Evolutionary conservation across 2,113 vertebrate genomes (phyloP), one percentile per base, ranked within the genome.

Genomic region (Electrona antarctica): DNA sequence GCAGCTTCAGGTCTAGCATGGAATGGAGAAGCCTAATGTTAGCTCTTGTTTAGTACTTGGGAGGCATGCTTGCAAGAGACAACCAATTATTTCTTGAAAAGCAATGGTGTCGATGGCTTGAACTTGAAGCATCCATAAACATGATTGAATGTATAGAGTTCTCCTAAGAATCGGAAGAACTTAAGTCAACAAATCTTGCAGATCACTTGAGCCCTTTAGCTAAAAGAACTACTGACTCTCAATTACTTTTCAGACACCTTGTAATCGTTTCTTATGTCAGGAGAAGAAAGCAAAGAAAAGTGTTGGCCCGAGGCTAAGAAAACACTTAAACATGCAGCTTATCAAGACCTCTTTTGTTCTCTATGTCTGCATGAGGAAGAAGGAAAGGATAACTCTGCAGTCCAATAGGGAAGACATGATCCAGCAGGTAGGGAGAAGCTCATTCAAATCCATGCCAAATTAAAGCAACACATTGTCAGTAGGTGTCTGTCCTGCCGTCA

Each of bases 341-440:
- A 63, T 47, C 8, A 66, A 45, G 51, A 48, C 54, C 28, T 58
- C 54, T 14, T 58, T 4, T 11, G 65, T 45, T 47, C 21, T 48
- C 52, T 15, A 10, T 8, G 15, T 46, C 56, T 68, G 11, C 10
- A 13, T 66, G 13, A 7, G 49, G 63, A 9, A 59, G 8, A 6
- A 29, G 48, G 47, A 41, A 50, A 7, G 47, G 33, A 7, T n/a
- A 7, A 10, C 9, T 14, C 14, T 9, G 15, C 15, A 9, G 45
- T 48, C 3, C 11, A 14, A 49, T 13, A 54, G 55, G 56, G 21
- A 8, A 69, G 15, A 50, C 45, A 59, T 33, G 47, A 28, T 55
- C 54, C 66, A 60, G 50, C 71, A 57, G 73, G 64, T 54, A 73
- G 54, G 64, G 60, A 75, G 69, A 69, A 6, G 51, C 59, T 78